Evolutionary conservation across 2,113 vertebrate species (phyloP).

Genomic region (Campylorhamphus procurvoides): DNA sequence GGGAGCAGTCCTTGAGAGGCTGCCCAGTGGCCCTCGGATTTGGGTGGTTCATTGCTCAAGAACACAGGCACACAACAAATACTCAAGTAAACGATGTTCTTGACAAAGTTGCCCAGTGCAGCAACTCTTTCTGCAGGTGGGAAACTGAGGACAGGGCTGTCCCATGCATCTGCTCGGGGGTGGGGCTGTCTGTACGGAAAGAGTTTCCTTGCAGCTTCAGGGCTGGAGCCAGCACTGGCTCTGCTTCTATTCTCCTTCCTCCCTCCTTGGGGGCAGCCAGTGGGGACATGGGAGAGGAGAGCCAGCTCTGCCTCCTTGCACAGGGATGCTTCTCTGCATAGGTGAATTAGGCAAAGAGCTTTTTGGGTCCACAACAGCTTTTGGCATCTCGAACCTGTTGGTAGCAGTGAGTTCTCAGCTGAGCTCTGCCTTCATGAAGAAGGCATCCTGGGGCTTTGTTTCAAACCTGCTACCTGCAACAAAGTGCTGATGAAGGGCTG

Average conservation of each 20-base stretch:
- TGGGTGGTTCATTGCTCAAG: not conserved
- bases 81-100: not conserved
- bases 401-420: rapidly evolving
- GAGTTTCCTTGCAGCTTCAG: not conserved
- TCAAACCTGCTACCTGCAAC: not conserved
- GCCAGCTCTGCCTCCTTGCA: not conserved
- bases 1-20: rapidly evolving
- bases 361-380: not conserved
- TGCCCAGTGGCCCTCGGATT: not conserved
- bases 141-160: not conserved
- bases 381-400: not conserved
- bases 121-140: not conserved
- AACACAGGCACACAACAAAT: not conserved
- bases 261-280: not conserved
- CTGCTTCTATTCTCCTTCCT: not conserved
- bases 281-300: not conserved
- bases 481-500: not conserved
- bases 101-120: not conserved
- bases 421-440: not conserved
- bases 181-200: rapidly evolving
- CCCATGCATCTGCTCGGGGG: rapidly evolving
- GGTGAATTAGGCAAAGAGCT: not conserved
- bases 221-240: not conserved
- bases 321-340: not conserved
- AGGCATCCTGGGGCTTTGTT: not conserved